Evolutionary conservation across 2,888 invertebrate species (phyloP).

Genomic region (Hirtodrosophila confusa): DNA sequence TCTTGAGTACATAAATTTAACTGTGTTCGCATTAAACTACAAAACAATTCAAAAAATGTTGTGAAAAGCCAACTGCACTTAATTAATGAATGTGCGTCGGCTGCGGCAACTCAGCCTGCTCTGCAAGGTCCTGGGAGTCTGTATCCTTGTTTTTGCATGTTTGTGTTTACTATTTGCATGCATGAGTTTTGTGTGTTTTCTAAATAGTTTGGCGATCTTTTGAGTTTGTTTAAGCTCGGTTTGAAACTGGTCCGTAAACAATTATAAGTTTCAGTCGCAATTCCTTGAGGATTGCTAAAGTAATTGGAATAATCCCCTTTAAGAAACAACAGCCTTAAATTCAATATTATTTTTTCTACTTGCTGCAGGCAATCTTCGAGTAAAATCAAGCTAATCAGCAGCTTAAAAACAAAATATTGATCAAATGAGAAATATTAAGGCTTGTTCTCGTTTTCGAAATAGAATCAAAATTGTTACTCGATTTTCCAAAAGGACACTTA

Average conservation of each 20-base stretch:
- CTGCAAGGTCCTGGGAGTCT: slow-evolving; percentile 2
- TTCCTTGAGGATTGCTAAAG: too few relatives aligned
- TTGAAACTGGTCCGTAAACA: background rate
- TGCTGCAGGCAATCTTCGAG: too few relatives aligned
- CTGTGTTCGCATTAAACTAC: slow-evolving; percentile 58
- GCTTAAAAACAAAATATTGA: too few relatives aligned
- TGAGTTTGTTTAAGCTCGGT: background rate
- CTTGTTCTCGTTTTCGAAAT: too few relatives aligned
- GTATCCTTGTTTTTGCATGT: background rate
- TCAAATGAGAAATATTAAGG: too few relatives aligned
- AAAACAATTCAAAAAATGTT: slow-evolving; percentile 76
- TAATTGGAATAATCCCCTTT: too few relatives aligned
- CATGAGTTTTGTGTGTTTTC: background rate
- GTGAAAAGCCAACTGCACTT: slow-evolving; percentile 46
- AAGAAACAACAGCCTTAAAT: too few relatives aligned
- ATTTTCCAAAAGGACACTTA: too few relatives aligned
- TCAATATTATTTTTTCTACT: too few relatives aligned
- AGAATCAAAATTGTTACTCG: too few relatives aligned
- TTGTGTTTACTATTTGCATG: background rate
- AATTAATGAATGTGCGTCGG: slow-evolving; percentile 74
- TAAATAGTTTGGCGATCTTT: background rate
- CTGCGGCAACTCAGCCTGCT: slow-evolving; percentile 5
- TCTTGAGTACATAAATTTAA: slow-evolving; percentile 75
- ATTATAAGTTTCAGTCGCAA: too few relatives aligned
- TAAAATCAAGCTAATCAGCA: too few relatives aligned